Percentiles rank a stretch among this genome's conserved stretches.
phyloP scores from a whole-genome alignment of 2,888 invertebrate genomes.

The Periphyllus acericola region DNA sequence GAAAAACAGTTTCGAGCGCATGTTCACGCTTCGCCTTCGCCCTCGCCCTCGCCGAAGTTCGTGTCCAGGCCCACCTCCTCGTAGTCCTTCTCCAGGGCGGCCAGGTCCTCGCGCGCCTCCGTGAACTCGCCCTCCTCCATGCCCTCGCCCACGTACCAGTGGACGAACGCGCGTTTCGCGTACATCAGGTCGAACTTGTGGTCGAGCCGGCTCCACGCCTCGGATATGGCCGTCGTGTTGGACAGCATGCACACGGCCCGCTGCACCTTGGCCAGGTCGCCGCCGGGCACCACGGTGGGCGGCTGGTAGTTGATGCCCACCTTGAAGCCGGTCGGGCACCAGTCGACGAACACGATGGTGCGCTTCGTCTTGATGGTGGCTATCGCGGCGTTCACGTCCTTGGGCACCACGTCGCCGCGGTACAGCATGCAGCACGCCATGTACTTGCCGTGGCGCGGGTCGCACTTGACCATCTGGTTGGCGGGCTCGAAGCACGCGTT shows the following conservation, averaged over 20 bases:
- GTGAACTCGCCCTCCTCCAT: conserved; percentile 79
- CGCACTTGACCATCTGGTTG: conserved; percentile 71
- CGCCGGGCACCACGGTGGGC: conserved; percentile 93
- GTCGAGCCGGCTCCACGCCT: conserved; percentile 76
- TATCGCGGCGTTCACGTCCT: conserved; percentile 73
- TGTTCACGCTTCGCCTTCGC: no score
- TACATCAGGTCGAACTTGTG: conserved; percentile 78
- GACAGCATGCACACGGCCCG: conserved; percentile 98
- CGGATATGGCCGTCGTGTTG: conserved; percentile 89
- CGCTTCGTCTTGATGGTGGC: conserved; percentile 73
- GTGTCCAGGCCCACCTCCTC: conserved; percentile 86
- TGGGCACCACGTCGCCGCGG: conserved; percentile 75
- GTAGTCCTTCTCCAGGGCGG: conserved; percentile 86
- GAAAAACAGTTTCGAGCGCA: no score
- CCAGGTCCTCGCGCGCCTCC: conserved; percentile 70
- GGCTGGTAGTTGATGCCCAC: conserved; percentile 67
- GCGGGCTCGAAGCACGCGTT: conserved; percentile 73
- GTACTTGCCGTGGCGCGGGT: conserved; percentile 69
- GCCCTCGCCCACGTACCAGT: conserved; percentile 74
- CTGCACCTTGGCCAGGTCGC: conserved; percentile 92
- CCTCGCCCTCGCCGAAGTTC: no score
- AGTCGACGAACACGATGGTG: conserved; percentile 70
- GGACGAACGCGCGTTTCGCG: conserved; percentile 76
- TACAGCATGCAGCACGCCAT: conserved; percentile 71
- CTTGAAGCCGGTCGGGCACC: conserved; percentile 68